Conservation (phyloP, 2,888 invertebrate genomes). For the Onchidella celtica region DNA sequence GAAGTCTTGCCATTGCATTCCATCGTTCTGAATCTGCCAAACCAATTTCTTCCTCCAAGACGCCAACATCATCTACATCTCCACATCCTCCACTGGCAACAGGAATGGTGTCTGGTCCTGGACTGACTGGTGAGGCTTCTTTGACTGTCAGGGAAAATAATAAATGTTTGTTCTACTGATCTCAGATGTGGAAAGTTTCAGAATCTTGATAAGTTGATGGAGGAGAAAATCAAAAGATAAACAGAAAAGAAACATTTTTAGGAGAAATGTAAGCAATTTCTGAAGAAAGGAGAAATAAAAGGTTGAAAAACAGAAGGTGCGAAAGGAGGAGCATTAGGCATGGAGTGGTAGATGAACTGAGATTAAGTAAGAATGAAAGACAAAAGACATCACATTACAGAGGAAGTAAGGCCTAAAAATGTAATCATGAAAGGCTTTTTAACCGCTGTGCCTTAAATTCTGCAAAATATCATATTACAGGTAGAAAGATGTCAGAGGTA, state of each 20-base stretch:
- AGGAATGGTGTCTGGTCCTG: neutral
- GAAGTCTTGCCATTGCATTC: slow-evolving; percentile 33
- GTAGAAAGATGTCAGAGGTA: no score
- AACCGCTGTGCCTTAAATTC: no score
- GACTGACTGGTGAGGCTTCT: neutral
- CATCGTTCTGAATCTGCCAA: slow-evolving; percentile 29
- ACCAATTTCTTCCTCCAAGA: neutral
- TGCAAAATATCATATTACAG: no score
- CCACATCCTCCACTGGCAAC: neutral
- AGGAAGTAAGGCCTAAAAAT: no score
- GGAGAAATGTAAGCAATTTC: neutral
- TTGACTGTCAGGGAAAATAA: neutral
- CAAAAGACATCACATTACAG: no score
- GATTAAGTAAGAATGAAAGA: no score
- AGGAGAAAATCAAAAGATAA: neutral
- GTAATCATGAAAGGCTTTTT: no score
- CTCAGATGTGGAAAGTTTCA: neutral
- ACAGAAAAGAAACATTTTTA: neutral
- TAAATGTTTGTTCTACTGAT: neutral
- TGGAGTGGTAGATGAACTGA: no score
- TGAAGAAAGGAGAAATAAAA: neutral
- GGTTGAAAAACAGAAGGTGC: no score
- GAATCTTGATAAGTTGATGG: neutral
- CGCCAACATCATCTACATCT: neutral
- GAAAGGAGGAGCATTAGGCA: no score